These are phyloP conservation scores for Oceanodroma tethys DNA, from an alignment of 2,113 vertebrate genomes.

Conservation along the genomic window DNA sequence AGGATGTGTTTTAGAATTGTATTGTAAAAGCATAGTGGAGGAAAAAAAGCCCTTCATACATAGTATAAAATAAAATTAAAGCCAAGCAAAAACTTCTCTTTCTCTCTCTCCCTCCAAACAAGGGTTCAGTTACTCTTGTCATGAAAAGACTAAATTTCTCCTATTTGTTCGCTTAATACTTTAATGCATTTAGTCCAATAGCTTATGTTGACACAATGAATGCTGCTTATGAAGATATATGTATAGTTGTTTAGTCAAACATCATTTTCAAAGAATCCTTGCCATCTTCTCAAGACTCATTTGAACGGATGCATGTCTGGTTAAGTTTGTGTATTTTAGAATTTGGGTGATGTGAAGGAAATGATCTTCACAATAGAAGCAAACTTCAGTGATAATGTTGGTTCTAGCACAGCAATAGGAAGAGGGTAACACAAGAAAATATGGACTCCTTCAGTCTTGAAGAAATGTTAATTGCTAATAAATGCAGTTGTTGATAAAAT, in stretches of 20 bases:
- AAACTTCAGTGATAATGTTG: not conserved
- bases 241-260: not conserved
- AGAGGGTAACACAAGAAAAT: not conserved
- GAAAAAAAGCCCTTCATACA: not conserved
- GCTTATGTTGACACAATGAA: not conserved
- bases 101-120: not conserved
- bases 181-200: not conserved
- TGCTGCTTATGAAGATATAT: not conserved
- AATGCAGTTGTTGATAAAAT: not conserved
- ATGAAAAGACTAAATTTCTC: not conserved
- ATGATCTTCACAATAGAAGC: not conserved
- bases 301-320: not conserved
- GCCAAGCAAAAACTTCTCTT: not conserved
- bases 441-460: not conserved
- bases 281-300: not conserved
- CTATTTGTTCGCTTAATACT: not conserved
- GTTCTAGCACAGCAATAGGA: not conserved
- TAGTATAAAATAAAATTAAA: not conserved
- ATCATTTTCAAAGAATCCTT: not conserved
- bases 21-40: not conserved
- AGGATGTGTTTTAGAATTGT: not conserved
- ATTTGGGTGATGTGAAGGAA: not conserved
- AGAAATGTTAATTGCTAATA: not conserved
- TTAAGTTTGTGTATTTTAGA: not conserved
- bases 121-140: not conserved